Evolutionary conservation across 2,113 vertebrate genomes (phyloP), one percentile per base, ranked within the genome.

Genomic region (Indicator indicator): DNA sequence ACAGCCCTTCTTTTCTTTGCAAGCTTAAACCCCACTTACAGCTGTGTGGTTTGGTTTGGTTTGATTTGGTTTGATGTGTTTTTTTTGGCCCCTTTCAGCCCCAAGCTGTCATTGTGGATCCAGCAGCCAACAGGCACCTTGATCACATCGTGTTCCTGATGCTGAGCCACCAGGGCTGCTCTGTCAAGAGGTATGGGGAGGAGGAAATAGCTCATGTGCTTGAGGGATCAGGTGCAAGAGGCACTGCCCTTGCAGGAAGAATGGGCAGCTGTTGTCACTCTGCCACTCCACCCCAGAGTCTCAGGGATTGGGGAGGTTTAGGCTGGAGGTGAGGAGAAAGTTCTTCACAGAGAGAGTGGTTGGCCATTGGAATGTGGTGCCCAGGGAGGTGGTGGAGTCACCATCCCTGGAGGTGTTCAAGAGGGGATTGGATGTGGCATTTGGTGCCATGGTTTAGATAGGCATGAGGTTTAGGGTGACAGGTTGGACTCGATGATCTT

Each of bases 221-320:
- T 3, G 3, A 65, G 76, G 26, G 69, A 86, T 74, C 1, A 0
- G 9, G 28, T 71, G 32, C 60, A 30, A 38, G 42, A 17, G 80
- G 23, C 0, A 1, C 18, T 62, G 55, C 68, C 40, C 68, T 93
- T 95, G 72, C 71, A 82, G 79, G 76, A 89, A 82, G 75, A 75
- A 2, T 1, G 23, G 38, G 36, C 28, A 19, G 56, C 48, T n/a
- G 28, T 9, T 2, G 27, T 20, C 1, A 1, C 28, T 6, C 3
- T 58, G 26, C 23, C 20, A 72, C 3, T 58, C 30, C 24, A 23
- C 33, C 68, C 16, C 24, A 0, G 0, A 46, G 64, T 13, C 38
- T 38, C 1, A 1, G 18, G 27, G 9, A 4, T 32, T 27, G 21
- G 0, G 0, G 26, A 21, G 28, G n/a, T n/a, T n/a, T n/a, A n/a